A percentile compares a stretch with the other conserved stretches of the same genome.
Conservation (phyloP, 2,888 invertebrate species). For the Litoditis marina region DNA sequence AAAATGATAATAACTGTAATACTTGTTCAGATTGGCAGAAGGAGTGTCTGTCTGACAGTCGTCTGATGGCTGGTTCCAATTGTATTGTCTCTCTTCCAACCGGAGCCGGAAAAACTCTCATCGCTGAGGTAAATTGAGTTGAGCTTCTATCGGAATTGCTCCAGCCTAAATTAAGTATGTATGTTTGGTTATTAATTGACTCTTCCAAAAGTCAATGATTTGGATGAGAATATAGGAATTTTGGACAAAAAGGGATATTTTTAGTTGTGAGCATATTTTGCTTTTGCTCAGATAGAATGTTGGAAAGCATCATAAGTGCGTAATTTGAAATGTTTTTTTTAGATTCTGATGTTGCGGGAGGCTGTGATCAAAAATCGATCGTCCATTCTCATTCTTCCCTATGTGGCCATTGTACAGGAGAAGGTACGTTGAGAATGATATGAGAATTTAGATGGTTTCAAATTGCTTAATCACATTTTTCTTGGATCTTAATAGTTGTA, state of each 20-base stretch:
- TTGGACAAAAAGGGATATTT: too few relatives aligned
- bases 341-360: slow-evolving; percentile 77
- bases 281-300: too few relatives aligned
- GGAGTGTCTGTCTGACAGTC: slow-evolving; percentile 80
- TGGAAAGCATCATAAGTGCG: too few relatives aligned
- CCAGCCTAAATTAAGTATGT: too few relatives aligned
- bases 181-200: too few relatives aligned
- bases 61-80: slow-evolving; percentile 74
- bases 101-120: slow-evolving; percentile 93
- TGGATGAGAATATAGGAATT: too few relatives aligned
- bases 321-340: slow-evolving; percentile 9
- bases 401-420: slow-evolving; percentile 93
- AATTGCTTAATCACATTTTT: neutral
- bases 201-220: too few relatives aligned
- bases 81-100: slow-evolving; percentile 89
- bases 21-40: slow-evolving; percentile 83
- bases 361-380: slow-evolving; percentile 77
- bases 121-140: slow-evolving; percentile 85
- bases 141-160: too few relatives aligned
- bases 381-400: slow-evolving; percentile 85
- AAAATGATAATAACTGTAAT: neutral
- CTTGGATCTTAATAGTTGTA: too few relatives aligned
- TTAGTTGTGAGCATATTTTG: too few relatives aligned
- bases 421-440: slow-evolving; percentile 74
- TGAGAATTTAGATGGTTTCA: neutral